phyloP scores from a whole-genome alignment of 2,888 invertebrate species.

The Heteropelma amictum region DNA sequence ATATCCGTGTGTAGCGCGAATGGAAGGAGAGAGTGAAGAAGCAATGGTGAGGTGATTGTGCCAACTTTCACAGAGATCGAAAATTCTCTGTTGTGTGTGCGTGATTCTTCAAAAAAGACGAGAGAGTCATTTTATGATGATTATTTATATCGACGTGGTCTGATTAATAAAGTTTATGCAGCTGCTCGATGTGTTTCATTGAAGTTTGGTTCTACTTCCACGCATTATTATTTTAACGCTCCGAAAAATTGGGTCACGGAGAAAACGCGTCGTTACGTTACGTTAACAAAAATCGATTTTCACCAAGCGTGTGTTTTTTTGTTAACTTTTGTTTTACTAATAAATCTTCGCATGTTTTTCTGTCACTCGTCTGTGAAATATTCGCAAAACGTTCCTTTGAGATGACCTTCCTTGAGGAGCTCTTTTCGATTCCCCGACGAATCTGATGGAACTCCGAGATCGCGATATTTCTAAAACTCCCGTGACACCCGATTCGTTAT shows the following conservation, averaged over 20 bases:
- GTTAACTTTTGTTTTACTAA: slow-evolving; percentile 31
- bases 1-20: slow-evolving; percentile 55
- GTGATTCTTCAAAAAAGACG: slow-evolving; percentile 36
- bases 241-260: slow-evolving; percentile 15
- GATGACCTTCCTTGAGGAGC: background rate
- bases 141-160: slow-evolving; percentile 56
- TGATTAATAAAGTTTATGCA: slow-evolving; percentile 60
- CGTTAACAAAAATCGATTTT: slow-evolving; percentile 1
- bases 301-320: slow-evolving; percentile 22
- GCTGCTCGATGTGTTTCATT: slow-evolving; percentile 58
- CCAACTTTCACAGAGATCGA: slow-evolving; percentile 52
- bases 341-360: slow-evolving; percentile 47
- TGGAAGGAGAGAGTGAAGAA: slow-evolving; percentile 5
- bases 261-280: slow-evolving; percentile 15
- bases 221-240: slow-evolving; percentile 47
- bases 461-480: background rate
- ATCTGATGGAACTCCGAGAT: background rate
- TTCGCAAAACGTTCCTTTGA: slow-evolving; percentile 2
- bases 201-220: slow-evolving; percentile 51
- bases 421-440: background rate
- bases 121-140: slow-evolving; percentile 47
- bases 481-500: background rate
- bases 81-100: slow-evolving; percentile 34
- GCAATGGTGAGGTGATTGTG: slow-evolving; percentile 45
- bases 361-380: slow-evolving; percentile 26